A percentile compares a stretch with the other conserved stretches of the same genome.
Conservation (phyloP, 2,113 vertebrate species). For the Microcebus jonahi region DNA sequence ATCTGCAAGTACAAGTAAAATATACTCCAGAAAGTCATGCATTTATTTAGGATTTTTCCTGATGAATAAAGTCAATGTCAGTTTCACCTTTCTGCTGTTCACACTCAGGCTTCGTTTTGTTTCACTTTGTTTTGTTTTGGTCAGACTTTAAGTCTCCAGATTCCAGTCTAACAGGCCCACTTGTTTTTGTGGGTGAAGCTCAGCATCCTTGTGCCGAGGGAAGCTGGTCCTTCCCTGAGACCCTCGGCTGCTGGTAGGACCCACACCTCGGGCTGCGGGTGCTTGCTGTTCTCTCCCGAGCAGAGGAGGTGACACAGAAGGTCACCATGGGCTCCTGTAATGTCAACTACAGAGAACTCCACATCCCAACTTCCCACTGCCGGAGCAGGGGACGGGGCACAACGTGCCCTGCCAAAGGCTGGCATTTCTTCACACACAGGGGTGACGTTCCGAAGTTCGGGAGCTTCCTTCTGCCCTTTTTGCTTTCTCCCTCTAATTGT, state of each 20-base stretch:
- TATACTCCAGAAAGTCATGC: background rate
- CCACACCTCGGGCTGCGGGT: background rate
- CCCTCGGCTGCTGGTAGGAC: too few relatives aligned
- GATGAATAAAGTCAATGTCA: background rate
- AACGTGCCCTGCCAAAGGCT: background rate
- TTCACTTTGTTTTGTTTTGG: background rate
- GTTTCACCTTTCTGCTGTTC: background rate
- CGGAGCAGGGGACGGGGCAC: background rate
- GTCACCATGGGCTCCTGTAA: fast-evolving
- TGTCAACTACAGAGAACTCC: too few relatives aligned
- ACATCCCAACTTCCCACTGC: background rate
- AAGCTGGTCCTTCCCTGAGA: background rate
- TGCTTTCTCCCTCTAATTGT: background rate
- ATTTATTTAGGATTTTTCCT: background rate
- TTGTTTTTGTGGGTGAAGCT: background rate
- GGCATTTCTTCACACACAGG: background rate
- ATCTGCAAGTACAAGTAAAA: background rate
- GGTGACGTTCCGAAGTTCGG: background rate
- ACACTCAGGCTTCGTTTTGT: background rate
- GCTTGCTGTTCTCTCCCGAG: background rate
- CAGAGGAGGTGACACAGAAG: background rate
- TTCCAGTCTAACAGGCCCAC: background rate
- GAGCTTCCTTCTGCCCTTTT: too few relatives aligned
- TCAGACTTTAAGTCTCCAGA: background rate
- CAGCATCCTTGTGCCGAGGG: background rate